Conservation (phyloP, 2,797 vertebrate genomes). For the Alca torda region DNA sequence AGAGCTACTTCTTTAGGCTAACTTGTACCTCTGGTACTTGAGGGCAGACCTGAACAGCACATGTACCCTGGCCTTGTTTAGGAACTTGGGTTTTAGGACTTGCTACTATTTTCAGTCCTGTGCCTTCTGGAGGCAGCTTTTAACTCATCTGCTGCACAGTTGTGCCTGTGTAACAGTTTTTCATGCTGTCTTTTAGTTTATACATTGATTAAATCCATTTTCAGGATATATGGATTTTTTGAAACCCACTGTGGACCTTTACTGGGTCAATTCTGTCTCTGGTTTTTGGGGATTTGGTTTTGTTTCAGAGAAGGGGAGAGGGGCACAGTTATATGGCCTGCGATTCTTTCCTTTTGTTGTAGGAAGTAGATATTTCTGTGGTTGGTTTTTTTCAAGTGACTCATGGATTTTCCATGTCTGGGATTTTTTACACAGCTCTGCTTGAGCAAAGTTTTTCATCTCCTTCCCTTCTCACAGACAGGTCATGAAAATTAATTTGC, state of each 20-base stretch:
- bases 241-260: not conserved
- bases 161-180: not conserved
- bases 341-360: not conserved
- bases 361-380: not conserved
- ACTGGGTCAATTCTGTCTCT: not conserved
- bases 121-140: not conserved
- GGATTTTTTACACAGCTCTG: not conserved
- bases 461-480: not conserved
- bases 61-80: rapidly evolving
- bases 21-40: not conserved
- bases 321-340: not conserved
- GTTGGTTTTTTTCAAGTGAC: not conserved
- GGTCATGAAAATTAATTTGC: not conserved
- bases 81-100: not conserved
- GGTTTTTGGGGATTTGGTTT: not conserved
- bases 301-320: not conserved
- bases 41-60: not conserved
- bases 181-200: not conserved
- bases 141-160: not conserved
- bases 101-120: not conserved
- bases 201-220: not conserved
- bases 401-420: not conserved
- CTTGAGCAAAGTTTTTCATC: not conserved
- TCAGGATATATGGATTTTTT: too few relatives aligned
- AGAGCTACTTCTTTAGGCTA: not conserved